Base-by-base conservation (phyloP, 2,888 invertebrate genomes). In the Nezara viridula region DNA sequence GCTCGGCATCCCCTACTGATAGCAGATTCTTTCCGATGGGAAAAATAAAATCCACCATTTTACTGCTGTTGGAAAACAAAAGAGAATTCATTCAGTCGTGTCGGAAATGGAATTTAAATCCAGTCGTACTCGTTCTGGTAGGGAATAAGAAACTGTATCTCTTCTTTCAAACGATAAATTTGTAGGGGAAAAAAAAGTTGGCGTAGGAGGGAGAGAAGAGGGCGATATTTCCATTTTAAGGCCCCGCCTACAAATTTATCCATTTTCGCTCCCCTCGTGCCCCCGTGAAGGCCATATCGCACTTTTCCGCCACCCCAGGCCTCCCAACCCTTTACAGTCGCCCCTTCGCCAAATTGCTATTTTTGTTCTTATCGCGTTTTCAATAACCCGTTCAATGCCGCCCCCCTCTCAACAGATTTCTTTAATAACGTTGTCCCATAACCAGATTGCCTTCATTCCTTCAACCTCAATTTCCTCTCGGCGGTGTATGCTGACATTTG, bases 31-130 rank as follows among this genome's bases (percentile, higher is more conserved):
- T 2, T 37, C 32, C 21, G 32, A 37, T 37, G 66, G 66, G 19
- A 4, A 21, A 73, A 37, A 73, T 73, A 73, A 73, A 73, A 32
- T 14, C 37, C 19, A 21, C 16, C 66, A 37, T 73, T 73, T 73
- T 73, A 73, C 66, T 73, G 37, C 66, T 73, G 19, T 73, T 37
- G 66, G 66, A 73, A 73, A 73, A 73, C 66, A 73, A 73, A 73
- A 73, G 32, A 37, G 66, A 37, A 37, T 73, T 73, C 66, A 73
- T 73, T 73, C 66, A 3, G 37, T 7, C 9, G 19, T 21, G 66
- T 73, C 37, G 66, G 66, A 73, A 73, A 73, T 73, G 66, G 66
- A 73, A 73, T 73, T 73, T 73, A 73, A 73, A 73, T 73, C 66
- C 66, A 37, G 32, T 24, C 66, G 4, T 32, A 19, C 9, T 21